phyloP scores from a whole-genome alignment of 2,797 vertebrate species.

The Chaetophractus vellerosus region DNA sequence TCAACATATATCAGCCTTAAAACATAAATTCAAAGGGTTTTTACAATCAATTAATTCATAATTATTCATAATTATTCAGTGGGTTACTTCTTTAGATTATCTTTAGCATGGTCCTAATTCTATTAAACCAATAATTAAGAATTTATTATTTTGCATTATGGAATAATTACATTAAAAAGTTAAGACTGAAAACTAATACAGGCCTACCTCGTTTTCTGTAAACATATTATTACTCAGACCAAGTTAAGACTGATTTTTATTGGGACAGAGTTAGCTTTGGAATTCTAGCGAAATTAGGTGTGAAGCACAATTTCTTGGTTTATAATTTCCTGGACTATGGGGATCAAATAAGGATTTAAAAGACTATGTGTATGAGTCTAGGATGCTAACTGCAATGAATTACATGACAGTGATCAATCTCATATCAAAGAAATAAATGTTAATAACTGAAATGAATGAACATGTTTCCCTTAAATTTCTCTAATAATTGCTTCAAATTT shows the following conservation, averaged over 20 bases:
- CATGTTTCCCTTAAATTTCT: slow-evolving; percentile 38
- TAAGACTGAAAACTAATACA: slow-evolving; percentile 57
- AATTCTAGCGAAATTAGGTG: slow-evolving; percentile 63
- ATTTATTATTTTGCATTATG: slow-evolving; percentile 43
- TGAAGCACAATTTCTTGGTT: slow-evolving; percentile 31
- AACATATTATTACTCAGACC: background rate
- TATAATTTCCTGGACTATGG: background rate
- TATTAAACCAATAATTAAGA: slow-evolving; percentile 63
- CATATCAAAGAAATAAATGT: slow-evolving; percentile 55
- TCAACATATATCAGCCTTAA: slow-evolving; percentile 5
- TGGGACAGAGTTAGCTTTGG: slow-evolving; percentile 5
- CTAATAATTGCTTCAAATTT: slow-evolving; percentile 57
- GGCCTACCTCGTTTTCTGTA: background rate
- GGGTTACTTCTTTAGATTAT: slow-evolving; percentile 11
- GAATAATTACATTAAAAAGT: slow-evolving; percentile 57
- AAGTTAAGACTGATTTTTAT: slow-evolving; percentile 44
- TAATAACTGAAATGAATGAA: slow-evolving; percentile 48
- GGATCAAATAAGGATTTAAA: slow-evolving; percentile 15
- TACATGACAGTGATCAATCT: background rate
- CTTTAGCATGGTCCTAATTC: slow-evolving; percentile 16
- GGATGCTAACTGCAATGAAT: background rate
- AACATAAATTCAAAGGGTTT: slow-evolving; percentile 51
- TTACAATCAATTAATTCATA: slow-evolving; percentile 36
- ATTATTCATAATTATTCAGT: slow-evolving; percentile 36
- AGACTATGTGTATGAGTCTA: background rate